phyloP scores from a whole-genome alignment of 92 coral and sea anemone genomes.

The Umimayanthus kanabou region DNA sequence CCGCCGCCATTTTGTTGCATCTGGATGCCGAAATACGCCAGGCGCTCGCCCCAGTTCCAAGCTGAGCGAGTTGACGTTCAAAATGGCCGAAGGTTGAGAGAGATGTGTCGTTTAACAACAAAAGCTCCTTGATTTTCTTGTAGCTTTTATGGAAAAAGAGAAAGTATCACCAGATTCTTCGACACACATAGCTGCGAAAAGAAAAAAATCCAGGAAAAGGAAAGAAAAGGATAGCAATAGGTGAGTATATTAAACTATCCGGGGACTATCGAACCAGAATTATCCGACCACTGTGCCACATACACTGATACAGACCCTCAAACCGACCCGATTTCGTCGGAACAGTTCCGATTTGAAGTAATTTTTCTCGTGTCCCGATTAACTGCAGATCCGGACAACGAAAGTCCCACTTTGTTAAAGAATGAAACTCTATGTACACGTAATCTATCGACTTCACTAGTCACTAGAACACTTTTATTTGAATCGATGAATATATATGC shows the following conservation, averaged over 20 bases:
- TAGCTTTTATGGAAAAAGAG: constrained; percentile 51
- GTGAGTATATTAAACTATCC: background rate
- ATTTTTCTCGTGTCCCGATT: too few species aligned
- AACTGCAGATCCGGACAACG: too few species aligned
- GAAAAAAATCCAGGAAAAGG: constrained; percentile 63
- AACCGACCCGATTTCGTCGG: too few species aligned
- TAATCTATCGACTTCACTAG: too few species aligned
- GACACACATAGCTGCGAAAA: constrained; percentile 66
- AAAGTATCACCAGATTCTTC: constrained; percentile 83
- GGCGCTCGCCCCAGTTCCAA: constrained; percentile 30
- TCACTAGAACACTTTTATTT: too few species aligned
- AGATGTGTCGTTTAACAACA: background rate
- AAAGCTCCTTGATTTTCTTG: background rate
- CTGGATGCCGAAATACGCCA: constrained; percentile 7
- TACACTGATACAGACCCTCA: too few species aligned
- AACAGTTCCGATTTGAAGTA: too few species aligned
- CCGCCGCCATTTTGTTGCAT: background rate
- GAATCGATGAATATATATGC: too few species aligned
- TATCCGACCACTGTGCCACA: too few species aligned
- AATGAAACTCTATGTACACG: too few species aligned
- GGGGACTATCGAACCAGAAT: too few species aligned
- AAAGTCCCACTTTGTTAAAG: too few species aligned
- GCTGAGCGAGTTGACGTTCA: background rate
- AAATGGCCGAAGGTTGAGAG: constrained; percentile 19
- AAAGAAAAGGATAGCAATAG: constrained; percentile 66